A percentile compares a stretch with the other conserved stretches of the same genome.
These are phyloP conservation scores for Lagocephalus sceleratus DNA, from an alignment of 2,797 vertebrate genomes.

Conservation along the genomic window DNA sequence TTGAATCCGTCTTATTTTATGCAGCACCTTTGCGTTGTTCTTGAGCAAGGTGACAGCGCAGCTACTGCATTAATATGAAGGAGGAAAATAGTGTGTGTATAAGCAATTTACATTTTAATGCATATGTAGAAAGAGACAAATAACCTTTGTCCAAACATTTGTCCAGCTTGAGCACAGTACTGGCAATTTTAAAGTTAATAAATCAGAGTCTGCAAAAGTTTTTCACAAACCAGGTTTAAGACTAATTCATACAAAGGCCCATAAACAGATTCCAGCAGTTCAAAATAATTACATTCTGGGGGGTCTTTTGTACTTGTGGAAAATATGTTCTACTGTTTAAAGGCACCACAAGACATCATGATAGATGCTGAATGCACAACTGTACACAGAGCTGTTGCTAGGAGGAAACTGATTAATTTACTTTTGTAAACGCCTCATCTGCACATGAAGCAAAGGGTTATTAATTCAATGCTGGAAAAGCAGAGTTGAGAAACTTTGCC, in stretches of 20 bases:
- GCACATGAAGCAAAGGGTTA: background rate
- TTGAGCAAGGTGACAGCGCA: too few relatives aligned
- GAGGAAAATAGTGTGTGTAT: too few relatives aligned
- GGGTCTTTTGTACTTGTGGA: background rate
- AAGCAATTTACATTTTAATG: constrained; percentile 27
- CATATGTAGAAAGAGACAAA: constrained; percentile 8
- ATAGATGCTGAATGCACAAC: background rate
- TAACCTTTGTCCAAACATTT: constrained; percentile 5
- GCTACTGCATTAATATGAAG: too few relatives aligned
- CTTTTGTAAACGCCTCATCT: too few relatives aligned
- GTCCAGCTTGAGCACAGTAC: constrained; percentile 13
- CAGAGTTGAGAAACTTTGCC: background rate
- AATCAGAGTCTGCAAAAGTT: constrained; percentile 17
- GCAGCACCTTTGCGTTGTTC: constrained; percentile 3
- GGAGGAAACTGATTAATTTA: background rate
- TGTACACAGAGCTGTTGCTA: too few relatives aligned
- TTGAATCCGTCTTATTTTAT: too few relatives aligned
- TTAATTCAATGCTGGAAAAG: background rate
- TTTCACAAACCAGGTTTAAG: background rate
- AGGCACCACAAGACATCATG: background rate
- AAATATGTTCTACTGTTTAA: background rate
- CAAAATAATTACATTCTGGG: background rate
- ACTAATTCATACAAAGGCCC: constrained; percentile 3
- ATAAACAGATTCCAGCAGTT: constrained; percentile 3
- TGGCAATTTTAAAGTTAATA: constrained; percentile 8